Evolutionary conservation across 1,140 invertebrate species (phyloP), one percentile per base, ranked within the genome.

Genomic region (Ceratina calcarata): DNA sequence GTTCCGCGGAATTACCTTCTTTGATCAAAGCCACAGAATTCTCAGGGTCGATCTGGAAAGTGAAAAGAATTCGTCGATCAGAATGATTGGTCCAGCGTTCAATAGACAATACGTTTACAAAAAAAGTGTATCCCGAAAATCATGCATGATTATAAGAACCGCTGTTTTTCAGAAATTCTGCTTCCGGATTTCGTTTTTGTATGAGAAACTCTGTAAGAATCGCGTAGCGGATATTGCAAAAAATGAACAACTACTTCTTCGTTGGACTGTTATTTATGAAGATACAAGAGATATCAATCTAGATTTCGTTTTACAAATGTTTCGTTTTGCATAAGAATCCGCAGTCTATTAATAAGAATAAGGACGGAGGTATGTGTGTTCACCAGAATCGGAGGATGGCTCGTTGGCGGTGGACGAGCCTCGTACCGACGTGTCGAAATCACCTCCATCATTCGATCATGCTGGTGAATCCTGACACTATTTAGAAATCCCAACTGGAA

Each of bases 1-100:
- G 51, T 78, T 55, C 53, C 55, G n/a, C 27, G 37, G 55, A 78
- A 87, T 89, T 89, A 94, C 93, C 93, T 93, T 94, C 93, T 89
- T 94, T 94, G 62, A 93, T 93, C 60, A 93, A 91, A 57, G 93
- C 93, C 27, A 93, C 86, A 70, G 93, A 85, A 73, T 93, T 92
- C 64, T 93, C 92, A 75, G 91, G 91, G 85, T 93, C 93, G 81
- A 93, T 91, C 93, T 94, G 93, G 27, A 92, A 91, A 88, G n/a
- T 13, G 82, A 88, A 84, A 90, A 89, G 89, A 85, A 82, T 84
- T 84, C 71, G 68, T 78, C n/a, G 62, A 32, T 77, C 78, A 69
- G 57, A 67, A 45, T 45, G 37, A 45, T 45, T 45, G 37, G 37
- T 10, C 37, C 37, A 45, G 37, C 6, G 37, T 45, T 45, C 10